A percentile compares a stretch with the other conserved stretches of the same genome.
Conservation (phyloP, 2,888 invertebrate genomes). For the Frankliniella intonsa region DNA sequence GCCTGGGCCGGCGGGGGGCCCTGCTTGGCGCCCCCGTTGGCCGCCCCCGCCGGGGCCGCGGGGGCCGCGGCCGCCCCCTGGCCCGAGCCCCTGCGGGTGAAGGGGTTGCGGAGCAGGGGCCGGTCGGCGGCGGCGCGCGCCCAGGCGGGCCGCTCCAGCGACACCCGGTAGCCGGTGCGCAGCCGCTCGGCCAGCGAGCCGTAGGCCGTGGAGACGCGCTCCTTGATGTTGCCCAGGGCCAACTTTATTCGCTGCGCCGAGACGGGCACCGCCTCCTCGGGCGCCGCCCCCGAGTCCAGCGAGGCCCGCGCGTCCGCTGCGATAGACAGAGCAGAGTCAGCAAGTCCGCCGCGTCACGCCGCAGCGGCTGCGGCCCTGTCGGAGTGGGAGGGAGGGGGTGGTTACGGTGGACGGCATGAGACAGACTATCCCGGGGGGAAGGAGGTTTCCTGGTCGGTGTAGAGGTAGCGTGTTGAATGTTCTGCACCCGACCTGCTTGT, state of each 20-base stretch:
- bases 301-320: conserved; percentile 1
- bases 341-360: neutral
- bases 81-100: conserved; percentile 8
- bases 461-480: neutral
- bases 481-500: neutral
- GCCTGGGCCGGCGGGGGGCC: neutral
- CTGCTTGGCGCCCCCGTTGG: neutral
- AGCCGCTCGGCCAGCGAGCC: conserved; percentile 18
- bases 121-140: neutral
- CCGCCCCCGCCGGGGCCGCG: neutral
- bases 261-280: neutral
- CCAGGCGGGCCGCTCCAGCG: conserved; percentile 8
- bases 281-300: neutral
- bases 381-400: neutral
- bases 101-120: neutral
- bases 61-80: neutral
- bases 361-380: neutral
- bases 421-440: no score
- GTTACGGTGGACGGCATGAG: no score
- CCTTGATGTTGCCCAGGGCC: conserved; percentile 21
- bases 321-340: neutral
- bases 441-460: no score
- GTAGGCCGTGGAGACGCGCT: conserved; percentile 7
- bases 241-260: neutral
- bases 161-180: conserved; percentile 5